These are phyloP conservation scores for Zaprionus gabonicus DNA, from an alignment of 1,140 invertebrate species.

Conservation along the genomic window DNA sequence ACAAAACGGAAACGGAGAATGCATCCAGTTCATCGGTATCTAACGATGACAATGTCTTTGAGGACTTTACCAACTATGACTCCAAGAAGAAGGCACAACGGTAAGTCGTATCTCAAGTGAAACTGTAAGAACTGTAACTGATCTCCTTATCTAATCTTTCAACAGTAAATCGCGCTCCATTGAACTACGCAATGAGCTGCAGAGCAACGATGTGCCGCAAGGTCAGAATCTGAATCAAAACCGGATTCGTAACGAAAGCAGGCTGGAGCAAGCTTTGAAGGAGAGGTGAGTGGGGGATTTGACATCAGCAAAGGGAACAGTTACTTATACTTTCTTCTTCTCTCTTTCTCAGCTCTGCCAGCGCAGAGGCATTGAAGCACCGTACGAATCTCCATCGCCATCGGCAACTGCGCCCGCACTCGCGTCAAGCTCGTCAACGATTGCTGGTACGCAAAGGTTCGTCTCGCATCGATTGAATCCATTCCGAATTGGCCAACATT, in stretches of 20 bases:
- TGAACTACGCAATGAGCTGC: constrained; percentile 56
- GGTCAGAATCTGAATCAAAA: constrained; percentile 18
- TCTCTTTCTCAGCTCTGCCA: neutral
- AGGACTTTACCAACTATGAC: constrained; percentile 71
- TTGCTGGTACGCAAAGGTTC: constrained; percentile 65
- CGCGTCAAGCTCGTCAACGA: constrained; percentile 40
- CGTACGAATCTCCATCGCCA: constrained; percentile 22
- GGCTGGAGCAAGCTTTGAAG: constrained; percentile 20
- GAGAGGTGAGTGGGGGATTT: constrained; percentile 27
- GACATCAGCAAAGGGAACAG: neutral
- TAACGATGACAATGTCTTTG: constrained; percentile 72
- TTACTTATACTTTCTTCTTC: neutral
- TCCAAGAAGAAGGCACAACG: constrained; percentile 61
- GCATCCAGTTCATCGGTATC: constrained; percentile 37
- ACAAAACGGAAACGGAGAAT: constrained; percentile 18
- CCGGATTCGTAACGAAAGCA: constrained; percentile 9
- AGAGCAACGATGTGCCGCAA: constrained; percentile 38
- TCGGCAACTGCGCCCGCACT: constrained; percentile 25
- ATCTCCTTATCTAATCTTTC: neutral
- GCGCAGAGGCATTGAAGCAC: neutral
- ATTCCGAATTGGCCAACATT: constrained; percentile 17
- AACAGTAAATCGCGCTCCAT: constrained; percentile 68
- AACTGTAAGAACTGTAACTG: neutral
- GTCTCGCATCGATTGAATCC: constrained; percentile 19
- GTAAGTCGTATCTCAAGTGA: constrained; percentile 12